Conservation (phyloP, 2,113 vertebrate genomes). For the Spea multiplicata region DNA sequence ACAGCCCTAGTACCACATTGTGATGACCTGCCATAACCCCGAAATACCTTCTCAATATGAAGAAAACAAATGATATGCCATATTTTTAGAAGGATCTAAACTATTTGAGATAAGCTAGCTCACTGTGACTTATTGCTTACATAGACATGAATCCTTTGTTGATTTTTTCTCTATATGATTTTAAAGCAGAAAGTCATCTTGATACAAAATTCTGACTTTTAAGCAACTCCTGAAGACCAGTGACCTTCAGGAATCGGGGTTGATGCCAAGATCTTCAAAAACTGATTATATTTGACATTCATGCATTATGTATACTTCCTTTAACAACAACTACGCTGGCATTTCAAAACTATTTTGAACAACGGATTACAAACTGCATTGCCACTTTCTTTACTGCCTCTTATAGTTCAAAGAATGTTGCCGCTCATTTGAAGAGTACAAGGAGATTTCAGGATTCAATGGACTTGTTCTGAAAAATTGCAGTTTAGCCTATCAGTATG, state of each 20-base stretch:
- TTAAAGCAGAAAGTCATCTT: conserved; percentile 34
- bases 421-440: conserved; percentile 15
- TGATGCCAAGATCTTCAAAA: conserved; percentile 45
- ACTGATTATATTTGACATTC: conserved; percentile 45
- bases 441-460: conserved; percentile 5
- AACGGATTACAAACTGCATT: conserved; percentile 25
- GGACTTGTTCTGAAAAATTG: not conserved
- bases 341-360: conserved; percentile 38
- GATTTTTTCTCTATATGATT: conserved; percentile 29
- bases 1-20: too few species aligned
- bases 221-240: conserved; percentile 41
- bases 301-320: conserved; percentile 46
- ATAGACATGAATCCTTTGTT: conserved; percentile 36
- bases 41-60: conserved; percentile 1
- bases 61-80: conserved; percentile 32
- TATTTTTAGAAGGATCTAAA: conserved; percentile 11
- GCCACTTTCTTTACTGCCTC: not conserved
- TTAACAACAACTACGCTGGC: conserved; percentile 42
- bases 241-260: conserved; percentile 40
- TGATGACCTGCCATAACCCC: not conserved
- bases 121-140: conserved; percentile 27
- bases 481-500: not conserved
- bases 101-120: conserved; percentile 20
- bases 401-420: conserved; percentile 20
- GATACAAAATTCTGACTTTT: conserved; percentile 41